Evolutionary conservation across 2,888 invertebrate species (phyloP), one percentile per base, ranked within the genome.

Genomic region (Scrobipalpa atriplicella): DNA sequence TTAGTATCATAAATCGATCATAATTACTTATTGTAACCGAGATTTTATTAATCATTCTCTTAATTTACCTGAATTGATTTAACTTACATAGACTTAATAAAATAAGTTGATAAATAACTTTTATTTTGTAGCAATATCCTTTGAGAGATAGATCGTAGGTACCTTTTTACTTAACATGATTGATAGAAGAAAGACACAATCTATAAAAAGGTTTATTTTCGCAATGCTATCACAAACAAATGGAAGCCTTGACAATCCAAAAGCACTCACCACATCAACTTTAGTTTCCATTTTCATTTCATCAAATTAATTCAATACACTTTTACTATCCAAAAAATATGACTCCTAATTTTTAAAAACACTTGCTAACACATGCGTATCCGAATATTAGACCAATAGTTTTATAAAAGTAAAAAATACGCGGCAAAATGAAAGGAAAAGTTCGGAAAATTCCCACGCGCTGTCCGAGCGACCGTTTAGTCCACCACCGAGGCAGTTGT

Each of bases 211-310:
- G 36, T 58, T 58, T 18, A 58, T 58, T 58, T 58, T 58, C 58
- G 58, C 36, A 58, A 58, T 36, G 58, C 58, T 36, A 36, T 58
- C 29, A 58, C 38, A 58, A 58, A 58, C 58, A 58, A 58, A 58
- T 9, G 16, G 58, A 58, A 16, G 29, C 58, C 58, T 58, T 38
- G n/a, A 38, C 58, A 38, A 58, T 58, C 36, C 58, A 38, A 58
- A 58, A 58, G 58, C 64, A 77, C 91, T 87, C 70, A 92, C 91
- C 85, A 92, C 90, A 67, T 92, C 92, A 64, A 86, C 92, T 75
- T 85, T 86, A 64, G 90, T 80, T 82, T 92, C 89, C 88, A 92
- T 87, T 75, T 76, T 78, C 67, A 67, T 66, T 64, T 63, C 60
- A 58, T 51, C 16, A 52, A 58, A 43, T 60, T 60, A 13, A 13